phyloP scores from a whole-genome alignment of 92 coral and sea anemone species.

The Porites evermanni region DNA sequence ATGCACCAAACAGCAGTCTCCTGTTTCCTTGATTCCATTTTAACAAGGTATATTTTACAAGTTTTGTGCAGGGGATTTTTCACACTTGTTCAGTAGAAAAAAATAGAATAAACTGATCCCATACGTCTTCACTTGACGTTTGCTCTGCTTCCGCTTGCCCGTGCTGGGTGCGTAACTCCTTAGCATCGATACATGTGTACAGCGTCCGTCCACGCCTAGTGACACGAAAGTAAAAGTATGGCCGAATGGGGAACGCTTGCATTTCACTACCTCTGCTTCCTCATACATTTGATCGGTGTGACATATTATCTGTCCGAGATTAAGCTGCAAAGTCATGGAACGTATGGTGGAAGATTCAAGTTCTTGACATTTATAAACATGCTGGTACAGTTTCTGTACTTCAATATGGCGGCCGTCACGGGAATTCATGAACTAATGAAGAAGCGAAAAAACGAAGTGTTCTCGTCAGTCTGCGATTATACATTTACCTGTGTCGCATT shows the following conservation, averaged over 20 bases:
- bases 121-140: too few relatives aligned
- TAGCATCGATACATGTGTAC: too few relatives aligned
- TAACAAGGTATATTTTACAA: too few relatives aligned
- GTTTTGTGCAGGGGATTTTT: too few relatives aligned
- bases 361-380: conserved; percentile 90
- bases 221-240: conserved; percentile 29
- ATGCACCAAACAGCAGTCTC: too few relatives aligned
- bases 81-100: too few relatives aligned
- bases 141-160: too few relatives aligned
- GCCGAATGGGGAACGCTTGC: conserved; percentile 56
- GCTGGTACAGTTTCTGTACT: conserved; percentile 82
- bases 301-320: conserved; percentile 78
- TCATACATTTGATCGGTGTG: conserved; percentile 74
- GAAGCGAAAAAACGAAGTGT: conserved; percentile 76
- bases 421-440: conserved; percentile 72
- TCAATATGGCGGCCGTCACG: conserved; percentile 82
- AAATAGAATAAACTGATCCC: too few relatives aligned
- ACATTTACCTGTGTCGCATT: conserved; percentile 83
- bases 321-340: conserved; percentile 74
- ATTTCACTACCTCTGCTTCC: conserved; percentile 84
- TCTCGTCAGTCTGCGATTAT: conserved; percentile 79
- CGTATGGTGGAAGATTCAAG: conserved; percentile 93
- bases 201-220: neutral
- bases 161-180: too few relatives aligned
- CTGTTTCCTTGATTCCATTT: too few relatives aligned